Conservation (phyloP, 1,140 invertebrate species). For the Zaprionus capensis region DNA sequence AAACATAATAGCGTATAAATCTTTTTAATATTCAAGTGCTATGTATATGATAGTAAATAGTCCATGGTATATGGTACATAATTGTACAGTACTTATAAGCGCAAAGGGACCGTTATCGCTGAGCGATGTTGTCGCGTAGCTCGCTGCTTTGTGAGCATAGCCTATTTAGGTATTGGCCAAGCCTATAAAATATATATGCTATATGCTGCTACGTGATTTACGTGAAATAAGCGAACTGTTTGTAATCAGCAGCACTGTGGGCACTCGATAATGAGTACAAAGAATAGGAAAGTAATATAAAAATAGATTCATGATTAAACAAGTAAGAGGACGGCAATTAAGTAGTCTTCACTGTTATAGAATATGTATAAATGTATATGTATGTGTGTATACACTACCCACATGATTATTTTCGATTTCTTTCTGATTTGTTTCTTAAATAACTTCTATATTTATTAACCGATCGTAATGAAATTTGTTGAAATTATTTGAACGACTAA, state of each 20-base stretch:
- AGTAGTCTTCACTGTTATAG: too few relatives aligned
- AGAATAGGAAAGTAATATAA: too few relatives aligned
- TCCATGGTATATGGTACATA: neutral
- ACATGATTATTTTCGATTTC: too few relatives aligned
- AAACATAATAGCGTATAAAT: neutral
- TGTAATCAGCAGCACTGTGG: slow-evolving; percentile 22
- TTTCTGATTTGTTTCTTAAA: too few relatives aligned
- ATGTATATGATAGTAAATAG: neutral
- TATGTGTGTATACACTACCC: too few relatives aligned
- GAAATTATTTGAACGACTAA: too few relatives aligned
- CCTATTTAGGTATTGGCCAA: slow-evolving; percentile 36
- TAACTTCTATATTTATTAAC: too few relatives aligned
- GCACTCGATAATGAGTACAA: neutral
- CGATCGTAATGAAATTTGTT: too few relatives aligned
- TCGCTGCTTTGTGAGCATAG: slow-evolving; percentile 14
- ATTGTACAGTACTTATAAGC: neutral
- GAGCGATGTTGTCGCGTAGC: slow-evolving; percentile 6
- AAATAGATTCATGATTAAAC: too few relatives aligned
- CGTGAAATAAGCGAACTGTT: slow-evolving; percentile 19
- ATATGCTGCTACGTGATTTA: slow-evolving; percentile 31
- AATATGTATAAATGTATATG: too few relatives aligned
- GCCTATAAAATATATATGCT: slow-evolving; percentile 21
- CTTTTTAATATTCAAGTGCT: neutral
- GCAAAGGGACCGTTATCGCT: slow-evolving; percentile 33
- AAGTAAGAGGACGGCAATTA: too few relatives aligned